Evolutionary conservation across 2,113 vertebrate genomes (phyloP).

Genomic region (Peucedramus taeniatus): DNA sequence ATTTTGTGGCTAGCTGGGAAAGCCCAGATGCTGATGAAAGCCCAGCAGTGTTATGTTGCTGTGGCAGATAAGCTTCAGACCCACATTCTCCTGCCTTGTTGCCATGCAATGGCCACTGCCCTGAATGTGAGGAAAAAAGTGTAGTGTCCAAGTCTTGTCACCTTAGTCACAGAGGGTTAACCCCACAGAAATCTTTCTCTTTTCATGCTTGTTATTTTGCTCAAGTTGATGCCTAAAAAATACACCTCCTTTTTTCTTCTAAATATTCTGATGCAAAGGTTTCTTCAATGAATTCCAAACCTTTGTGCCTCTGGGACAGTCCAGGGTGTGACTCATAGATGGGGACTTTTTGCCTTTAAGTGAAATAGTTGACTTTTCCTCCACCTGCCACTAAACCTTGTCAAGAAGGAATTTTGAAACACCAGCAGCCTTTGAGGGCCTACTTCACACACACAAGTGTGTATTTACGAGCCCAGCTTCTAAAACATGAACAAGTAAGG

Average conservation of each 20-base stretch:
- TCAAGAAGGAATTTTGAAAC: background rate
- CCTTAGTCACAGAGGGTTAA: background rate
- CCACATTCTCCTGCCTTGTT: background rate
- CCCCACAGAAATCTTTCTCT: background rate
- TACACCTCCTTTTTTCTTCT: background rate
- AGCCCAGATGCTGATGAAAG: background rate
- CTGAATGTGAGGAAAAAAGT: background rate
- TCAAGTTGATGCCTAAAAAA: background rate
- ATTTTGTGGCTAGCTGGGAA: background rate
- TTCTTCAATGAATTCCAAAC: background rate
- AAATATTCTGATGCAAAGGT: background rate
- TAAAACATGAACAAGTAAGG: background rate
- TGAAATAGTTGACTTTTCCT: background rate
- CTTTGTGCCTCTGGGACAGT: background rate
- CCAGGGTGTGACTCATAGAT: background rate
- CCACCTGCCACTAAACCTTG: background rate
- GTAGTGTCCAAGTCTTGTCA: background rate
- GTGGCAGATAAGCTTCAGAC: background rate
- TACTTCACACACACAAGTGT: background rate
- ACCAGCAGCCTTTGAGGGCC: background rate
- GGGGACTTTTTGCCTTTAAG: background rate
- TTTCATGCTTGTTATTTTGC: background rate
- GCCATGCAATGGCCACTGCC: background rate
- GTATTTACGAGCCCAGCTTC: background rate
- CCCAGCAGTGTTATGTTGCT: background rate